Evolutionary conservation across 2,797 vertebrate genomes (phyloP), one percentile per base, ranked within the genome.

Genomic region (Danio choprae): DNA sequence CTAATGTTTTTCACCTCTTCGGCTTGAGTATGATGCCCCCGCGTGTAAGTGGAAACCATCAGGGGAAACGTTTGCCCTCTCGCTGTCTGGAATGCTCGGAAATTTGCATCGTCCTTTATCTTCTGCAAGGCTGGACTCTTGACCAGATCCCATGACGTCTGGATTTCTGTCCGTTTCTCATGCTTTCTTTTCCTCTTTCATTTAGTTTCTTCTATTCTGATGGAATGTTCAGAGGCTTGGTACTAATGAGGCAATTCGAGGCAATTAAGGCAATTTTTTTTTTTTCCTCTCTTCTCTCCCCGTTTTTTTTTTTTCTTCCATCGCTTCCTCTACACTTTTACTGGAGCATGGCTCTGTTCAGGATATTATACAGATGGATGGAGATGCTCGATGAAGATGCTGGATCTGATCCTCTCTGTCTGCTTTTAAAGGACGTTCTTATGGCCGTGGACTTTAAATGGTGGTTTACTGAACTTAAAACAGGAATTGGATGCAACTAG

Each of bases 1-100:
- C 59, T 74, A 75, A 70, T 82, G 84, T 87, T 91, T 88, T 90
- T 84, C 75, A 64, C 36, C 48, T 63, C 80, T 79, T 85, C 80
- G 84, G 41, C 74, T 85, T 89, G 88, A 89, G 84, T 89, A 84
- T 84, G 84, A 91, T 86, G 83, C 88, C 75, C 79, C 29, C 53
- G 74, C 20, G 40, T 78, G 48, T 80, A 65, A 53, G 71, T 77
- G 80, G 65, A 82, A 75, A 68, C 74, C 55, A 69, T 65, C 60
- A 63, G 58, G 46, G 46, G 48, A 62, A 58, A 44, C 29, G 20
- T 73, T 73, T 40, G 38, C 48, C 41, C 50, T 60, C 41, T 77
- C 56, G 58, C 64, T 59, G 44, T 65, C 51, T 56, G 6, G 68
- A 77, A 65, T 72, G 62, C 44, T 73, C 10, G 16, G 43, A 67